Conservation (phyloP, 2,888 invertebrate genomes). For the Polydrusus pterygomalis region DNA sequence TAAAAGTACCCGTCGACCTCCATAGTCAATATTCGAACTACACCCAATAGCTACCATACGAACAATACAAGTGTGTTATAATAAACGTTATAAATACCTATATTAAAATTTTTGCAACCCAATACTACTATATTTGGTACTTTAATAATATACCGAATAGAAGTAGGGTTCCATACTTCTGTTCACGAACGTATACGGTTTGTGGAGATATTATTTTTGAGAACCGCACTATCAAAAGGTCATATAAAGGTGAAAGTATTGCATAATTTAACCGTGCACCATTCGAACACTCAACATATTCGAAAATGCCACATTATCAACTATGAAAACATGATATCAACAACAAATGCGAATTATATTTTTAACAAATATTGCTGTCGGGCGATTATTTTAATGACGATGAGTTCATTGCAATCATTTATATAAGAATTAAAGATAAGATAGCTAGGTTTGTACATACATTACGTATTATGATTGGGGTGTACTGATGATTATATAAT, state of each 20-base stretch:
- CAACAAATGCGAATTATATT: neutral
- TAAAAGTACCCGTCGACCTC: neutral
- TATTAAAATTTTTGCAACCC: no score
- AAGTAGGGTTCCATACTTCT: no score
- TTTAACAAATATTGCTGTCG: neutral
- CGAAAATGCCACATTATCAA: neutral
- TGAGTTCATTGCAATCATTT: constrained; percentile 45
- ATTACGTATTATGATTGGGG: neutral
- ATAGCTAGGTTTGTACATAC: neutral
- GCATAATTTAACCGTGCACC: neutral
- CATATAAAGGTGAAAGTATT: neutral
- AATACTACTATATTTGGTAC: no score
- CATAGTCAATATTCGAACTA: neutral
- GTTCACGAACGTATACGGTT: no score
- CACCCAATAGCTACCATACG: neutral
- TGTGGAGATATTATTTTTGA: no score
- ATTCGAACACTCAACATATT: neutral
- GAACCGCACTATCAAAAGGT: neutral
- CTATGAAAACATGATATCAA: neutral
- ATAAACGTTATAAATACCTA: no score
- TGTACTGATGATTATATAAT: no score
- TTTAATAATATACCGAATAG: no score
- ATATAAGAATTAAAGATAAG: neutral
- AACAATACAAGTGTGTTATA: no score
- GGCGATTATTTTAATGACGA: constrained; percentile 40